Conservation (phyloP, 2,888 invertebrate species). For the Catocala fraxini region DNA sequence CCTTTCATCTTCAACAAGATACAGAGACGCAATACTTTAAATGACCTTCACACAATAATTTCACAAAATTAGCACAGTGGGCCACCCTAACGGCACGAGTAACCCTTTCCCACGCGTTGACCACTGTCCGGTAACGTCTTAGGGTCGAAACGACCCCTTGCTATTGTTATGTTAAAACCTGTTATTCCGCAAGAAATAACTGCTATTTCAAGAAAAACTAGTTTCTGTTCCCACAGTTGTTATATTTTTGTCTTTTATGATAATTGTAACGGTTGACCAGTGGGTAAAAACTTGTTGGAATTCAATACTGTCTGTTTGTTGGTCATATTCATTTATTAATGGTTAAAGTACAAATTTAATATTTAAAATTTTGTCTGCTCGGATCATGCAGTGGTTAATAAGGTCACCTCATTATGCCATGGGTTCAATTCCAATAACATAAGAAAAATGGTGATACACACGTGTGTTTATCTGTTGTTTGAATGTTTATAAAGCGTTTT, state of each 20-base stretch:
- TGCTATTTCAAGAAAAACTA: slow-evolving; percentile 58
- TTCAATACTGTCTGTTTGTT: neutral
- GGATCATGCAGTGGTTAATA: too few relatives aligned
- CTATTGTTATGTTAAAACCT: slow-evolving; percentile 55
- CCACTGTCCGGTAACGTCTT: slow-evolving; percentile 72
- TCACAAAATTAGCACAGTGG: slow-evolving; percentile 40
- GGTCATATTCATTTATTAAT: neutral
- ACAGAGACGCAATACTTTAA: slow-evolving; percentile 13
- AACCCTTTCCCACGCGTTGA: slow-evolving; percentile 72
- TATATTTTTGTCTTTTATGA: slow-evolving; percentile 32
- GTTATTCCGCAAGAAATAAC: slow-evolving; percentile 39
- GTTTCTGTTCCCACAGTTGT: slow-evolving; percentile 65
- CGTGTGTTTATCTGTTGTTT: too few relatives aligned
- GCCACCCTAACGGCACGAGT: slow-evolving; percentile 33
- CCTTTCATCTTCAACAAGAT: too few relatives aligned
- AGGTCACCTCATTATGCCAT: too few relatives aligned
- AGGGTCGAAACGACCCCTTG: slow-evolving; percentile 48
- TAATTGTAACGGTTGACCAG: slow-evolving; percentile 26
- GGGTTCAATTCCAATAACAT: too few relatives aligned
- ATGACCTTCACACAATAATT: slow-evolving; percentile 36
- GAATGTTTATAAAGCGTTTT: too few relatives aligned
- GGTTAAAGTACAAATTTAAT: too few relatives aligned
- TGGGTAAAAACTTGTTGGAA: slow-evolving; percentile 14
- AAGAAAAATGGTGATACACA: too few relatives aligned
- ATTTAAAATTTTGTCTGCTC: too few relatives aligned